phyloP scores from a whole-genome alignment of 2,797 vertebrate genomes.

The Channallabes apus region DNA sequence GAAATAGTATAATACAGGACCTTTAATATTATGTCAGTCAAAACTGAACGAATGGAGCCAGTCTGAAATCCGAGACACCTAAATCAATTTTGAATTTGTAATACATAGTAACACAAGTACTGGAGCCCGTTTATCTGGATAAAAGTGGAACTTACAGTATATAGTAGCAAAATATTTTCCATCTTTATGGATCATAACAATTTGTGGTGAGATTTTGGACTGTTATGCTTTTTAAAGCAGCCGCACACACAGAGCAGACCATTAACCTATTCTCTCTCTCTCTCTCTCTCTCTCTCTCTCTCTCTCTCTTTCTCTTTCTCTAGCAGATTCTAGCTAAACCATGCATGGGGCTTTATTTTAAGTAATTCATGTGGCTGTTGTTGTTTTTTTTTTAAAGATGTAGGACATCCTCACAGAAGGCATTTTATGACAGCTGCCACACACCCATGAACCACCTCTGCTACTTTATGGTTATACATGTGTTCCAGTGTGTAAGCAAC shows the following conservation, averaged over 20 bases:
- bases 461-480: conserved; percentile 53
- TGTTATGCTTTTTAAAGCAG: not conserved
- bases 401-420: conserved; percentile 55
- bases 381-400: conserved; percentile 56
- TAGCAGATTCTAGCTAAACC: conserved; percentile 21
- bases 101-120: no score
- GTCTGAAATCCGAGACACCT: not conserved
- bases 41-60: not conserved
- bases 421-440: conserved; percentile 56
- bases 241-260: not conserved
- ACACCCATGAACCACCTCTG: conserved; percentile 55
- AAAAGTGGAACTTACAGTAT: not conserved
- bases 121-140: not conserved
- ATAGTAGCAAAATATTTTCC: not conserved
- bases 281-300: not conserved
- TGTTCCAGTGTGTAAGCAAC: conserved; percentile 66
- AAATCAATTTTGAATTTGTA: not conserved
- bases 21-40: not conserved
- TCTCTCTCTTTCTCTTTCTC: no score
- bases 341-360: conserved; percentile 60
- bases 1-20: no score
- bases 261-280: not conserved
- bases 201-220: not conserved
- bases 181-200: not conserved
- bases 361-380: conserved; percentile 65